phyloP scores from a whole-genome alignment of 2,113 vertebrate species.

The Notiomystis cincta region DNA sequence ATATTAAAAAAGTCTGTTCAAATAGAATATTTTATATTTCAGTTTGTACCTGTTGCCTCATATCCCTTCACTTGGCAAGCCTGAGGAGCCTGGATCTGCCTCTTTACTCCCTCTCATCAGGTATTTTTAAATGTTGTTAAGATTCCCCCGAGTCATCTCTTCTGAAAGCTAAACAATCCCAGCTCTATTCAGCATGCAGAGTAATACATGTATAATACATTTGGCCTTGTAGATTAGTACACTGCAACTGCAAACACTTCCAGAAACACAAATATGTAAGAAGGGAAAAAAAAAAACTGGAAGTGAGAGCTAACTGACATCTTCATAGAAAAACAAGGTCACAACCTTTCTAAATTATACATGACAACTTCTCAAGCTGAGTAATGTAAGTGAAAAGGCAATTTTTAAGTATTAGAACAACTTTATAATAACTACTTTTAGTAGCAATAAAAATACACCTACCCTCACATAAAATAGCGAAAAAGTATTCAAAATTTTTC shows the following conservation, averaged over 20 bases:
- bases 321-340: neutral
- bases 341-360: neutral
- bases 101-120: neutral
- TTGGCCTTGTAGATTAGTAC: neutral
- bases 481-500: neutral
- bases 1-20: neutral
- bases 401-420: neutral
- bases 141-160: neutral
- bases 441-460: neutral
- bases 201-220: neutral
- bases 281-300: neutral
- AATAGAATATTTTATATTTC: neutral
- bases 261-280: neutral
- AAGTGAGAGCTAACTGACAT: neutral
- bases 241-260: neutral
- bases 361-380: neutral
- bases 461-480: neutral
- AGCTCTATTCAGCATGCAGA: neutral
- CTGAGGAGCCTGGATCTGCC: neutral
- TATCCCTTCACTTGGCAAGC: neutral
- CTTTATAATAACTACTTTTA: neutral
- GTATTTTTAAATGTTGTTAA: neutral
- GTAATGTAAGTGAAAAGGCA: neutral
- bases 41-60: neutral
- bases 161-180: conserved; percentile 5